phyloP scores from a whole-genome alignment of 1,140 invertebrate genomes.

The Euglossa dilemma region DNA sequence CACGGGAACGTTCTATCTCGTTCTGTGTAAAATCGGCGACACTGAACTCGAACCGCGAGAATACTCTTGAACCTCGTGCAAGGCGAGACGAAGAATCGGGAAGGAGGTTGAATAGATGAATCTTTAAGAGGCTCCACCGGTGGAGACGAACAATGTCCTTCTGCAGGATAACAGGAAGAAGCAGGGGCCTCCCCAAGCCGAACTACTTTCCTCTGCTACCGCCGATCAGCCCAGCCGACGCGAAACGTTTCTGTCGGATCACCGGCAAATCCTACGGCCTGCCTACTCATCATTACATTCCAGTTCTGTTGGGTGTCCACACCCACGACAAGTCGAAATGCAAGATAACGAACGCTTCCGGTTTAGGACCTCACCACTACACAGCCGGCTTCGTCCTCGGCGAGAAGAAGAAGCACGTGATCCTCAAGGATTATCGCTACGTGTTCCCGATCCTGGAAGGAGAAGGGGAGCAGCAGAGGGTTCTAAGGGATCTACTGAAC shows the following conservation, averaged over 20 bases:
- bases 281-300: conserved; percentile 90
- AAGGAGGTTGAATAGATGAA: not conserved
- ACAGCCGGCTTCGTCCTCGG: conserved; percentile 83
- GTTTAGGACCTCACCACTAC: conserved; percentile 84
- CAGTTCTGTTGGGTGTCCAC: conserved; percentile 86
- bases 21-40: not conserved
- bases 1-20: not conserved
- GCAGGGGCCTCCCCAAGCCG: conserved; percentile 90
- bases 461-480: conserved; percentile 85
- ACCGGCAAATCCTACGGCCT: conserved; percentile 91
- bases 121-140: not conserved
- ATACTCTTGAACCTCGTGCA: not conserved
- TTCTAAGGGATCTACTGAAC: conserved; percentile 84
- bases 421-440: conserved; percentile 88
- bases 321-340: conserved; percentile 84
- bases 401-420: conserved; percentile 85
- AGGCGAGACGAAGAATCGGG: not conserved
- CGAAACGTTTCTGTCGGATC: conserved; percentile 90
- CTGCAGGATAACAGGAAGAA: conserved; percentile 91
- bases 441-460: conserved; percentile 88
- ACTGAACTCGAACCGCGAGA: not conserved
- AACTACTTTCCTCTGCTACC: conserved; percentile 93
- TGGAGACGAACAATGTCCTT: conserved; percentile 84
- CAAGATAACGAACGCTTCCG: conserved; percentile 86
- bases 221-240: conserved; percentile 90